Evolutionary conservation across 2,797 vertebrate genomes (phyloP), one percentile per base, ranked within the genome.

Genomic region (Delichon dasypus): DNA sequence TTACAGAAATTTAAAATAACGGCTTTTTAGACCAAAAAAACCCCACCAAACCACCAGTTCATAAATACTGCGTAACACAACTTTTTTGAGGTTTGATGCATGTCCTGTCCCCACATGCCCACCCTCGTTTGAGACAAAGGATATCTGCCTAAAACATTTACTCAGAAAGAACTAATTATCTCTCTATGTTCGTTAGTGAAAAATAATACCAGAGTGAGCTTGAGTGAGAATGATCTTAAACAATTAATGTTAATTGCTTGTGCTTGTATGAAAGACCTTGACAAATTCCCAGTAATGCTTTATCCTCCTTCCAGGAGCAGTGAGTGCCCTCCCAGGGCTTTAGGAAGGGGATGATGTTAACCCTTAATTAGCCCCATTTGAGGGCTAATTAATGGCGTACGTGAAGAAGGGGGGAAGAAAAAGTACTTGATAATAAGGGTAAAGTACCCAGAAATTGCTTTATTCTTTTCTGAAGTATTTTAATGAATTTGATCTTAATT

Each of bases 201-300:
- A 89, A 87, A 87, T 81, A 93, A 87, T 16, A 70, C 38, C 76
- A 42, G 68, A 50, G 34, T 65, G 72, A 94, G 86, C 85, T 65
- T 61, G 82, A 91, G 54, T 23, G 18, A 60, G 65, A 72, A 40
- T 53, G 67, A 88, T 88, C 92, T 85, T 72, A 64, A 87, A 68
- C 67, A 51, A 94, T 84, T 90, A 50, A 67, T 34, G 55, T 67
- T 89, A 92, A 96, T 92, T 87, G 50, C 66, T 75, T 48, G 48
- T 34, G 60, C 78, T 65, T 79, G 64, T 76, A 87, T 36, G 40
- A 79, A 91, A 87, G 94, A 93, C 89, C 81, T 76, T 92, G 81
- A 85, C 73, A 66, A 85, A 72, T 82, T 72, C 80, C 61, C 44
- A 66, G 74, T 17, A 42, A 75, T 34, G 13, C 47, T 68, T 92